Evolutionary conservation across 2,113 vertebrate genomes (phyloP).

Genomic region (Thunnus maccoyii): DNA sequence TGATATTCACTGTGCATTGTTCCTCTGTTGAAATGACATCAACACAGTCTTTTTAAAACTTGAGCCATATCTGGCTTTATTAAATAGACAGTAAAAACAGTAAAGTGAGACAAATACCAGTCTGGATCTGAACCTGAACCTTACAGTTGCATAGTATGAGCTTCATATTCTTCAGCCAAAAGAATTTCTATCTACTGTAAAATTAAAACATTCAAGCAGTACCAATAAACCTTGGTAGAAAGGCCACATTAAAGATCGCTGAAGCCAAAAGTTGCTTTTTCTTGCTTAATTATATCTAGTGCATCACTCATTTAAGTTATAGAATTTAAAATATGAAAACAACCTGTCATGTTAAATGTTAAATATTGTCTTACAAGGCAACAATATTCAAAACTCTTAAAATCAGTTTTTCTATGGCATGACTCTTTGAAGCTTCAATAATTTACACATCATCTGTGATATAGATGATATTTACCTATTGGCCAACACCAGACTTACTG

Average conservation of each 20-base stretch:
- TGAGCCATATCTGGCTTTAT: constrained; percentile 1
- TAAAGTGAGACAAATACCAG: background rate
- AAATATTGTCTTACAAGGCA: background rate
- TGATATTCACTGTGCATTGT: background rate
- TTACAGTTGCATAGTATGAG: background rate
- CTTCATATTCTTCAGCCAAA: background rate
- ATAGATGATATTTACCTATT: constrained; percentile 25
- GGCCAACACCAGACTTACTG: constrained; percentile 50
- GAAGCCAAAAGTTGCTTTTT: constrained; percentile 39
- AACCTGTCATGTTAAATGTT: background rate
- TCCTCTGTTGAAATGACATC: background rate
- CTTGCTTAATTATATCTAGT: background rate
- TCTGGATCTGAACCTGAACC: background rate
- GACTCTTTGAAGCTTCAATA: background rate
- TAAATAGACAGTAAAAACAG: background rate
- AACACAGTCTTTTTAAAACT: background rate
- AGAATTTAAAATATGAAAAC: background rate
- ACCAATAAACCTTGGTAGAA: constrained; percentile 19
- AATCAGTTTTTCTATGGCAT: background rate
- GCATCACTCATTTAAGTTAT: background rate
- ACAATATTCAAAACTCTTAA: background rate
- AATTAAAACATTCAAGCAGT: background rate
- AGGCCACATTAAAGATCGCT: constrained; percentile 12
- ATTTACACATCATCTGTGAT: background rate
- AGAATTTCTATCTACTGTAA: background rate